phyloP scores from a whole-genome alignment of 1,140 invertebrate genomes.

The Acromyrmex charruanus region DNA sequence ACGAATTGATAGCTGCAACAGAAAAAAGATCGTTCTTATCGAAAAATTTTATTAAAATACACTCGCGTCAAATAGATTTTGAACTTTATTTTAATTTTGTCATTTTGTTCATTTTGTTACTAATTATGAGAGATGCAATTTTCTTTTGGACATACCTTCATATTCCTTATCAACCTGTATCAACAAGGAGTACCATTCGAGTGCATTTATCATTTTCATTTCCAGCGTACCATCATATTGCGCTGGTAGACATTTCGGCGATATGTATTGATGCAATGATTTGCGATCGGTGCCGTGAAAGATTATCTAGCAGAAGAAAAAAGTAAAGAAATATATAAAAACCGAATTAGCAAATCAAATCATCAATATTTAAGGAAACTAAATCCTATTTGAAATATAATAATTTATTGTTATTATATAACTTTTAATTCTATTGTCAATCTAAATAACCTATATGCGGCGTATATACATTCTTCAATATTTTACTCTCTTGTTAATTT shows the following conservation, averaged over 20 bases:
- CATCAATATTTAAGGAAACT: background rate
- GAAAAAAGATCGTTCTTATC: background rate
- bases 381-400: background rate
- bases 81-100: background rate
- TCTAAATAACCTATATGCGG: too few species aligned
- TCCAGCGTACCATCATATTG: constrained; percentile 92
- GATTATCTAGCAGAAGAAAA: constrained; percentile 87
- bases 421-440: too few species aligned
- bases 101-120: background rate
- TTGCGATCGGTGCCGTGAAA: constrained; percentile 95
- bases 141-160: constrained; percentile 86
- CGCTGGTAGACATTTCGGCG: constrained; percentile 92
- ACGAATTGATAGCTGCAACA: constrained; percentile 91
- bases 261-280: constrained; percentile 92
- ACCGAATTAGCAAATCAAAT: background rate
- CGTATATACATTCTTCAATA: too few species aligned
- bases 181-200: constrained; percentile 91
- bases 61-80: background rate
- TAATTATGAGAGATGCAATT: background rate
- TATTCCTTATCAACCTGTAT: constrained; percentile 91
- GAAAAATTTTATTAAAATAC: background rate
- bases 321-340: constrained; percentile 53
- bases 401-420: too few species aligned
- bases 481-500: too few species aligned
- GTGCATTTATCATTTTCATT: constrained; percentile 87